Evolutionary conservation across 2,888 invertebrate genomes (phyloP), one percentile per base, ranked within the genome.

Genomic region (Eupelmus urozonus): DNA sequence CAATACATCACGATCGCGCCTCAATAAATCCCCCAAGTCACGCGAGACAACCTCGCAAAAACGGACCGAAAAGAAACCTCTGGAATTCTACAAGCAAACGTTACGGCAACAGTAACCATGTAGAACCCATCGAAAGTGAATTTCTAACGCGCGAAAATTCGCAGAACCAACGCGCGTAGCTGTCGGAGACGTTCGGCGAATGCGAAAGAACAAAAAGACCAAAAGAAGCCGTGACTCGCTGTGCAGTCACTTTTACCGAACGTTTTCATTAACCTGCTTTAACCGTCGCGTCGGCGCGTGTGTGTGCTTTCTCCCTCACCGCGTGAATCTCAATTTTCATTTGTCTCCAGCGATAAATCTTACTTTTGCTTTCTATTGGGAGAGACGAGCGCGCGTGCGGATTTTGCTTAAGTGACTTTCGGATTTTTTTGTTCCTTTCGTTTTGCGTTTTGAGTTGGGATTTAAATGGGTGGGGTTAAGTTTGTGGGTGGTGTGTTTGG

Each of bases 241-340:
- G n/a, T n/a, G n/a, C n/a, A n/a, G 40, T 45, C 49, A 27, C 67
- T 75, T 75, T 75, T 75, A 75, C 67, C 42, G 40, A 25, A 42
- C 49, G 40, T 63, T 74, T 70, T 59, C 78, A 59, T 78, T 74
- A 70, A 74, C 74, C 70, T 66, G 78, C 27, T 78, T 78, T 65
- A 51, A 16, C 9, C 45, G 45, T 51, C 20, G 51, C 34, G 63
- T 5, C 23, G 20, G 29, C 27, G n/a, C n/a, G n/a, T n/a, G 40
- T 29, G 34, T 9, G 34, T 53, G 66, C 51, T 71, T 65, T 77
- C 71, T 72, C 77, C 5, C 53, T 45, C 1, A 42, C 7, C 29
- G 4, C 55, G 60, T 63, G 57, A 45, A 57, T 70, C 55, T 63
- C 45, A 20, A 65, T 53, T 69, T 65, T 59, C 60, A 51, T 60